Conservation (phyloP, 2,888 invertebrate species). For the Panorpa germanica region DNA sequence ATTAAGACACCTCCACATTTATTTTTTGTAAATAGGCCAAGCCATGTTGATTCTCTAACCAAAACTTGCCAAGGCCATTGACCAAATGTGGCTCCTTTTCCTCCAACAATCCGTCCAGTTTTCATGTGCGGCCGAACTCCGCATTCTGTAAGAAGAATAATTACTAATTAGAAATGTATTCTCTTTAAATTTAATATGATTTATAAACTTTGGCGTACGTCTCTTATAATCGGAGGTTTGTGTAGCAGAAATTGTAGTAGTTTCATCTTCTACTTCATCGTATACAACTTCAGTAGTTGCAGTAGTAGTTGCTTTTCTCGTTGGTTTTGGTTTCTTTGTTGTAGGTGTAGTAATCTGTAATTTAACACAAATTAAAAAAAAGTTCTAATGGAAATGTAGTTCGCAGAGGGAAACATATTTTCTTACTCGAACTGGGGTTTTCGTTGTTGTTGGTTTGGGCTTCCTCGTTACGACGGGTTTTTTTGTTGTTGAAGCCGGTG, state of each 20-base stretch:
- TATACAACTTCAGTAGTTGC: constrained; percentile 18
- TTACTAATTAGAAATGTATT: neutral
- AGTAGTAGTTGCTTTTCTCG: constrained; percentile 21
- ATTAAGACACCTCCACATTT: constrained; percentile 92
- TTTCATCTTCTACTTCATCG: constrained; percentile 19
- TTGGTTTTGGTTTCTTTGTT: constrained; percentile 18
- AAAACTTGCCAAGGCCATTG: constrained; percentile 89
- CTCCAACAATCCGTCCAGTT: constrained; percentile 73
- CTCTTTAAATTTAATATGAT: neutral
- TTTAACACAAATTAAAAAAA: too few species aligned
- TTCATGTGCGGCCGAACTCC: constrained; percentile 68
- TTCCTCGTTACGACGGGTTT: constrained; percentile 12
- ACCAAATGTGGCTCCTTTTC: constrained; percentile 69
- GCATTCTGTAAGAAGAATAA: constrained; percentile 45
- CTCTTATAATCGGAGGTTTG: constrained; percentile 11
- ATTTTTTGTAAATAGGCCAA: constrained; percentile 85
- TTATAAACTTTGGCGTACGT: constrained; percentile 9
- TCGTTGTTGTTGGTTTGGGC: constrained; percentile 17
- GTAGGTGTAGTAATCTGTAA: constrained; percentile 19
- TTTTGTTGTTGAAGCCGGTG: constrained; percentile 11
- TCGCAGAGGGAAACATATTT: too few species aligned
- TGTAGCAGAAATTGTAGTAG: too few species aligned
- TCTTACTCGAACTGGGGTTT: too few species aligned
- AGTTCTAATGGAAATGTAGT: too few species aligned
- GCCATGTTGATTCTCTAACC: constrained; percentile 81